These are phyloP conservation scores for Lanistes nyassanus DNA, from an alignment of 1,140 invertebrate species.

Conservation along the genomic window DNA sequence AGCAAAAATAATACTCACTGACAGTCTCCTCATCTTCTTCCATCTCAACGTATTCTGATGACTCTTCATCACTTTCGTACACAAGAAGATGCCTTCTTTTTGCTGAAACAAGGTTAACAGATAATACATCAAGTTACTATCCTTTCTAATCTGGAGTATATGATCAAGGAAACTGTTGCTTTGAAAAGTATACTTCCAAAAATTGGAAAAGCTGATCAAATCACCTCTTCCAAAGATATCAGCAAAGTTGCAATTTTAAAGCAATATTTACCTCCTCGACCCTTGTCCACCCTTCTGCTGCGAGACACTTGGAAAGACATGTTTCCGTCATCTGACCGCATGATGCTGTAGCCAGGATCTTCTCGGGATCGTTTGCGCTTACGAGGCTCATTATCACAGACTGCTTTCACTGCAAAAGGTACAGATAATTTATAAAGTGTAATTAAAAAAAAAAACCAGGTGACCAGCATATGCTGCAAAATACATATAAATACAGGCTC, in stretches of 20 bases:
- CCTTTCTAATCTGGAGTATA: neutral
- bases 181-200: neutral
- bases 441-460: slow-evolving; percentile 14
- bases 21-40: slow-evolving; percentile 39
- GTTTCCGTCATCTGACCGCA: slow-evolving; percentile 31
- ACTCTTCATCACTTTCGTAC: slow-evolving; percentile 39
- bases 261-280: slow-evolving; percentile 29
- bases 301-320: slow-evolving; percentile 30
- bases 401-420: slow-evolving; percentile 45
- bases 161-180: neutral
- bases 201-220: neutral
- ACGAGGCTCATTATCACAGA: slow-evolving; percentile 38
- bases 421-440: neutral
- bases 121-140: neutral
- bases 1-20: slow-evolving; percentile 30
- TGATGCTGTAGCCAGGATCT: slow-evolving; percentile 34
- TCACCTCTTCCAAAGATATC: neutral
- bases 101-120: slow-evolving; percentile 22
- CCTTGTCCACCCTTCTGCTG: slow-evolving; percentile 28
- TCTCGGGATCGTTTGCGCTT: slow-evolving; percentile 32
- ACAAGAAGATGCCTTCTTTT: slow-evolving; percentile 37
- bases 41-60: slow-evolving; percentile 36
- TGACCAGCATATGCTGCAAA: neutral
- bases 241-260: neutral
- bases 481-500: neutral